These are phyloP conservation scores for Lophotriccus pileatus DNA, from an alignment of 2,797 vertebrate genomes.

Conservation along the genomic window DNA sequence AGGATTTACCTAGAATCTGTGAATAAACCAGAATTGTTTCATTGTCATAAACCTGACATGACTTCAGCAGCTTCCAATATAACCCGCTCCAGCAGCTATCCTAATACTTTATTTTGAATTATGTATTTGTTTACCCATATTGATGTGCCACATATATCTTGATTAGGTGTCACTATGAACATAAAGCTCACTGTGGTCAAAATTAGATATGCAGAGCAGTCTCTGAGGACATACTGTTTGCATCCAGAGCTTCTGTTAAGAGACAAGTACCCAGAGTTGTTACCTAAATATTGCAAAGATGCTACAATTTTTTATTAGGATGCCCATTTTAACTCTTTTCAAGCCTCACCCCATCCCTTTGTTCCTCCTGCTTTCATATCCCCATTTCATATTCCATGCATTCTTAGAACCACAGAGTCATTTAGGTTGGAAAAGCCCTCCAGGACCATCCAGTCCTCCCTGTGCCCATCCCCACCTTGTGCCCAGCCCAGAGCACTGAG, in stretches of 20 bases:
- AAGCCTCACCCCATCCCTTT: not conserved
- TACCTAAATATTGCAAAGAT: not conserved
- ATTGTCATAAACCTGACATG: not conserved
- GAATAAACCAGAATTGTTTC: slow-evolving; percentile 14
- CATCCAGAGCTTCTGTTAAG: not conserved
- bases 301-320: not conserved
- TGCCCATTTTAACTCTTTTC: not conserved
- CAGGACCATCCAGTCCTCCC: fast-evolving
- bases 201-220: not conserved
- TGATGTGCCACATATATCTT: slow-evolving; percentile 38
- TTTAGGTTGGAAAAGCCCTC: fast-evolving
- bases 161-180: slow-evolving; percentile 17
- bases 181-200: slow-evolving; percentile 31
- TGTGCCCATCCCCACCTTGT: not conserved
- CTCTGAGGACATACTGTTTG: not conserved
- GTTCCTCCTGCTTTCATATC: not conserved
- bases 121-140: slow-evolving; percentile 50
- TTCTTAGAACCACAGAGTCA: not conserved
- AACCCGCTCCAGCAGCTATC: not conserved
- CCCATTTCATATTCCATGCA: not conserved
- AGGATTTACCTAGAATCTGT: not conserved
- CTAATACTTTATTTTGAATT: slow-evolving; percentile 61
- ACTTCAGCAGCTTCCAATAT: not conserved
- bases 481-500: not conserved
- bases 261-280: not conserved